Conservation (phyloP, 1,140 invertebrate species). For the Grapholita molesta region DNA sequence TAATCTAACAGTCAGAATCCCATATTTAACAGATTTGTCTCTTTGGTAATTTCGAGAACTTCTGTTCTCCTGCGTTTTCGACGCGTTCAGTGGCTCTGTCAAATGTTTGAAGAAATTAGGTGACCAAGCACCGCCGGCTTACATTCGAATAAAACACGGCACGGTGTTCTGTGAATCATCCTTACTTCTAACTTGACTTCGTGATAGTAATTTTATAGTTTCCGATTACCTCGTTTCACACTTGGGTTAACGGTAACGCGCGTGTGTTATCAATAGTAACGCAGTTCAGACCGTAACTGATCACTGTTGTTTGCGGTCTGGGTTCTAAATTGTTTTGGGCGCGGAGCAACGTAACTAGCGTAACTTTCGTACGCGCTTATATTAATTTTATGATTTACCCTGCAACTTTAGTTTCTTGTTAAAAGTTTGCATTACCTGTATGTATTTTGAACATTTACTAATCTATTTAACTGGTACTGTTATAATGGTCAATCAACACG, state of each 20-base stretch:
- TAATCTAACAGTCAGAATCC: too few relatives aligned
- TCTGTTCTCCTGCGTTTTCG: too few relatives aligned
- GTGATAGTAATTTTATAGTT: neutral
- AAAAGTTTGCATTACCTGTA: neutral
- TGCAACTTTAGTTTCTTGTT: neutral
- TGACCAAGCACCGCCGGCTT: neutral
- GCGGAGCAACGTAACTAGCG: neutral
- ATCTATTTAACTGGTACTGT: too few relatives aligned
- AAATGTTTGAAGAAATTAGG: neutral
- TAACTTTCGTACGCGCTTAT: neutral
- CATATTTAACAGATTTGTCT: too few relatives aligned
- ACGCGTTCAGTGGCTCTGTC: too few relatives aligned
- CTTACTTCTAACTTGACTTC: neutral
- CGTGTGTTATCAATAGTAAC: conserved; percentile 13
- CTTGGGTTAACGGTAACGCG: neutral
- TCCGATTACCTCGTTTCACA: neutral
- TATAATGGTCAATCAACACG: neutral
- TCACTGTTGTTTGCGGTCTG: conserved; percentile 6
- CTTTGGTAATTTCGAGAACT: too few relatives aligned
- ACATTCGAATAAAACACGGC: neutral
- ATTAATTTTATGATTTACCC: neutral
- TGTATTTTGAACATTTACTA: too few relatives aligned
- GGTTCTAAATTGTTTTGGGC: neutral
- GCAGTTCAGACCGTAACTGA: neutral
- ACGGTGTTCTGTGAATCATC: neutral